A percentile compares a stretch with the other conserved stretches of the same genome.
phyloP scores from a whole-genome alignment of 2,888 invertebrate genomes.

The Tetranychus piercei region DNA sequence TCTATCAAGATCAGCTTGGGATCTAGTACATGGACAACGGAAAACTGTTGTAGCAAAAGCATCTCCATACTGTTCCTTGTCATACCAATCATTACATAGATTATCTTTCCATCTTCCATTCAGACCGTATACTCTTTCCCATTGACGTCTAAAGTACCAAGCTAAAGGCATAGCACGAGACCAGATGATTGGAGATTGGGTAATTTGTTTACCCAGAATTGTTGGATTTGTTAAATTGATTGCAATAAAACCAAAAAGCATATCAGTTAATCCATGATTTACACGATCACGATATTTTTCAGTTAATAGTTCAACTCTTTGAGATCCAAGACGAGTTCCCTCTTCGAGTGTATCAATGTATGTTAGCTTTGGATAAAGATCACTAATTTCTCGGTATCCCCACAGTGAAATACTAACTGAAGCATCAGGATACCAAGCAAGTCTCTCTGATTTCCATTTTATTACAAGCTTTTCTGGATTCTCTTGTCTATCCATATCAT shows the following conservation, averaged over 20 bases:
- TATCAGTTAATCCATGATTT: conserved; percentile 48
- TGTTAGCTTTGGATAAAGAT: conserved; percentile 48
- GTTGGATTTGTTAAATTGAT: conserved; percentile 62
- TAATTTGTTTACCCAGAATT: conserved; percentile 40
- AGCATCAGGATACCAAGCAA: conserved; percentile 52
- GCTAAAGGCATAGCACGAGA: conserved; percentile 73
- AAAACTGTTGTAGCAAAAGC: conserved; percentile 42
- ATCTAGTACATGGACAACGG: conserved; percentile 67
- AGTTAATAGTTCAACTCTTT: neutral
- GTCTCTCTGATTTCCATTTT: conserved; percentile 64
- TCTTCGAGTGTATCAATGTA: conserved; percentile 44
- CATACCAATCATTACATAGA: conserved; percentile 76
- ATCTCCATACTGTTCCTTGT: conserved; percentile 57
- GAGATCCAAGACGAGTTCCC: conserved; percentile 1
- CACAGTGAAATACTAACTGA: conserved; percentile 64
- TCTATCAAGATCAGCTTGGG: conserved; percentile 75
- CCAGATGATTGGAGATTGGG: conserved; percentile 65
- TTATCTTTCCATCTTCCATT: conserved; percentile 50
- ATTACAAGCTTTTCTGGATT: conserved; percentile 55
- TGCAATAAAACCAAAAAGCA: conserved; percentile 68
- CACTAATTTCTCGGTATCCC: conserved; percentile 45
- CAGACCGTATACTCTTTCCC: conserved; percentile 57
- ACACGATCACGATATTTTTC: conserved; percentile 37
- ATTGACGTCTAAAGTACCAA: conserved; percentile 80
- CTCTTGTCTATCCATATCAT: conserved; percentile 49